Conservation (phyloP, 2,888 invertebrate species). For the Ctena decussata region DNA sequence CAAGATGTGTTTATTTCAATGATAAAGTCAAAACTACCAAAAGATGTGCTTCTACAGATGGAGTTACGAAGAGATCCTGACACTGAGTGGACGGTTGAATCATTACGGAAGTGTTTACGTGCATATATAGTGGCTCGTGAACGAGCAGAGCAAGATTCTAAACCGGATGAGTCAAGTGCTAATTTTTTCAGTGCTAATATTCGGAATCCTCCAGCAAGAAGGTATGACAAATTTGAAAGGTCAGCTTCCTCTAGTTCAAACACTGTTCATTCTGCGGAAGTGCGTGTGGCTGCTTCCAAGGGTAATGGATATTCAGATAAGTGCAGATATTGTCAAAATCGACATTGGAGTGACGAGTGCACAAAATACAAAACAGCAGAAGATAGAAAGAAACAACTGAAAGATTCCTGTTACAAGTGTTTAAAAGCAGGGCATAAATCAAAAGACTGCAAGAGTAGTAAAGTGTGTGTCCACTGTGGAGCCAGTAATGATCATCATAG, state of each 20-base stretch:
- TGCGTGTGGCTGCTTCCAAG: neutral
- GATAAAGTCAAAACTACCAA: constrained; percentile 13
- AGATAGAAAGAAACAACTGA: constrained; percentile 28
- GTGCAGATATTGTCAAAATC: constrained; percentile 25
- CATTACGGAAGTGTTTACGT: neutral
- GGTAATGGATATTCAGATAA: neutral
- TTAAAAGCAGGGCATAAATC: constrained; percentile 26
- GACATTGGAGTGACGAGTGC: constrained; percentile 32
- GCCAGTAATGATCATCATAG: constrained; percentile 26
- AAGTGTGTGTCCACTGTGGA: constrained; percentile 37
- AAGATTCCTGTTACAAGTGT: constrained; percentile 32
- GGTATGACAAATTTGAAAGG: neutral
- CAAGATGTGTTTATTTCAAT: constrained; percentile 24
- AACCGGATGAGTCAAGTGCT: neutral
- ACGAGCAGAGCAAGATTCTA: neutral
- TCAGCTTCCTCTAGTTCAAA: neutral
- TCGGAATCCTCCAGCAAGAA: neutral
- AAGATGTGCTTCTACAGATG: constrained; percentile 5
- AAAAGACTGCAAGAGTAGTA: constrained; percentile 15
- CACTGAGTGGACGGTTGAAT: neutral
- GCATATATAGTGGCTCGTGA: neutral
- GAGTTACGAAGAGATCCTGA: neutral
- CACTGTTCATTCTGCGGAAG: neutral
- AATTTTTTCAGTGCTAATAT: neutral
- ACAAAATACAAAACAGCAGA: constrained; percentile 5